Percentiles rank a stretch among this genome's conserved stretches.
Evolutionary conservation across 2,113 vertebrate species (phyloP).

Genomic region (Nothocercus julius): DNA sequence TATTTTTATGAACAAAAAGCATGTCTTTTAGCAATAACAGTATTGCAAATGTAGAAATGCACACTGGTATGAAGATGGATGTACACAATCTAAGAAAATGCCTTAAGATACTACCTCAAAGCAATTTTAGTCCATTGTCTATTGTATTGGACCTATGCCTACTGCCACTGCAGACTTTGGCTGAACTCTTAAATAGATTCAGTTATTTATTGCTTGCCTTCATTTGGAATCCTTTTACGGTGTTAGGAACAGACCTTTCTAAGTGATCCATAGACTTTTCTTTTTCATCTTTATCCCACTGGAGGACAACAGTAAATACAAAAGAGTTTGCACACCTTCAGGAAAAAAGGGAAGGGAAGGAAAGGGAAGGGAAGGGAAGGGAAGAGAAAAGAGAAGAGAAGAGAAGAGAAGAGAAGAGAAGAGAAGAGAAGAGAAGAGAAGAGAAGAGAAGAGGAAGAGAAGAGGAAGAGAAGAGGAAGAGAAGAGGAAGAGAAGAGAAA

Average conservation of each 20-base stretch:
- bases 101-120: neutral
- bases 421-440: too few species aligned
- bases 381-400: too few species aligned
- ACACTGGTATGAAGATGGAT: neutral
- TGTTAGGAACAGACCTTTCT: neutral
- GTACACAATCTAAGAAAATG: neutral
- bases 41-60: neutral
- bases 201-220: neutral
- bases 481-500: neutral
- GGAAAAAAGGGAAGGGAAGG: neutral
- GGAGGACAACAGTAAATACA: neutral
- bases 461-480: neutral
- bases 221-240: neutral
- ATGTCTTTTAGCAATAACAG: neutral
- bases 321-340: neutral
- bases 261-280: neutral
- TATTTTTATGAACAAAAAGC: neutral
- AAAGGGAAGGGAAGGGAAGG: neutral
- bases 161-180: neutral
- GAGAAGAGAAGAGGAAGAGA: too few species aligned
- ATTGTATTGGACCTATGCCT: neutral
- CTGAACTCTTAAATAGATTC: neutral
- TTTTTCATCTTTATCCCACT: neutral
- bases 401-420: too few species aligned
- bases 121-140: neutral